Conservation (phyloP, 2,888 invertebrate species). For the Bombylius major region DNA sequence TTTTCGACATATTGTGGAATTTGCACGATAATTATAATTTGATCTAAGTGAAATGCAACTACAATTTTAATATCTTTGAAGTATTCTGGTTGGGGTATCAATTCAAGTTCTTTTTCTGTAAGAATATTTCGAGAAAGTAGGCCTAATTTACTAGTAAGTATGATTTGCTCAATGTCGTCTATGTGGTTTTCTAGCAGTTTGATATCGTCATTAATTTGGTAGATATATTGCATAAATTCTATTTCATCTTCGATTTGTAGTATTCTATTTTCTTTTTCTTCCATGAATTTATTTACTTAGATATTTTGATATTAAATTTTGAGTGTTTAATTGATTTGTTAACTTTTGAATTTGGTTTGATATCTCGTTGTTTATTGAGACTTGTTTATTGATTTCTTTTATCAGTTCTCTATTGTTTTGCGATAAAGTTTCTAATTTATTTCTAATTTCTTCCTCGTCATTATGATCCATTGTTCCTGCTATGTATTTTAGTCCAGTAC, state of each 20-base stretch:
- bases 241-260: neutral
- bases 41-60: too few species aligned
- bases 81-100: neutral
- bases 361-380: too few species aligned
- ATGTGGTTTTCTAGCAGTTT: neutral
- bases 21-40: neutral
- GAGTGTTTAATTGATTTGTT: neutral
- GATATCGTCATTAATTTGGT: neutral
- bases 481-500: too few species aligned
- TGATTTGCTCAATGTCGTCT: neutral
- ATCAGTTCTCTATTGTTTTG: too few species aligned
- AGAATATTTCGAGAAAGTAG: neutral
- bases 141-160: neutral
- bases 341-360: neutral
- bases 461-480: too few species aligned
- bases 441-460: too few species aligned
- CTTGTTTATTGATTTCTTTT: too few species aligned
- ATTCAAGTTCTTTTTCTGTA: neutral
- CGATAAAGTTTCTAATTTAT: too few species aligned
- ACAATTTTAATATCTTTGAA: neutral
- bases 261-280: neutral
- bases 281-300: neutral
- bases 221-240: neutral
- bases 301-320: neutral
- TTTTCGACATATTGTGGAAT: neutral